Evolutionary conservation across 2,113 vertebrate species (phyloP).

Genomic region (Scopus umbretta): DNA sequence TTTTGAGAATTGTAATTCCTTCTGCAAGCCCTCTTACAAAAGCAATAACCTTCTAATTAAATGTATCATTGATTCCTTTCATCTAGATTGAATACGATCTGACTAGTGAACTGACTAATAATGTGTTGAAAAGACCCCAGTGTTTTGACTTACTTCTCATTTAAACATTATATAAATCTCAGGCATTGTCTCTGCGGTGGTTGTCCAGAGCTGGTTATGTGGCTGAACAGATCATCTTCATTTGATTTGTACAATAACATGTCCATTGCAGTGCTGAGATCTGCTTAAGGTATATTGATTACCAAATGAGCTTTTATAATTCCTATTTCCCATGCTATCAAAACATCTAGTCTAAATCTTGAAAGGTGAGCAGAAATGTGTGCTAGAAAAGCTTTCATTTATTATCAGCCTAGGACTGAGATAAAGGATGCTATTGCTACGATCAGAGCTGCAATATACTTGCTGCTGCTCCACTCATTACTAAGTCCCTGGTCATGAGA

Average conservation of each 20-base stretch:
- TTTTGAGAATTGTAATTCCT: conserved; percentile 21
- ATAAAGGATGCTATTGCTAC: not conserved
- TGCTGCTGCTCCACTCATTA: not conserved
- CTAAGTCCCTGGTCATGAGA: not conserved
- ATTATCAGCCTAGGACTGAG: not conserved
- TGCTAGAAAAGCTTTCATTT: not conserved
- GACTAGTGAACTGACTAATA: not conserved
- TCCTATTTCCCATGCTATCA: not conserved
- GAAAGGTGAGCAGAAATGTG: not conserved
- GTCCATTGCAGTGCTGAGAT: conserved; percentile 35
- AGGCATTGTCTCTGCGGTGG: not conserved
- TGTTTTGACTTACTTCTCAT: conserved; percentile 6
- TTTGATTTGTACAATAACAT: conserved; percentile 47
- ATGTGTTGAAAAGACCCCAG: not conserved
- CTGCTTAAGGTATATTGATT: conserved; percentile 16
- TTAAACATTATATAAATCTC: not conserved
- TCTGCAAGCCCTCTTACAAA: conserved; percentile 31
- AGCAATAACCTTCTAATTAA: conserved; percentile 52
- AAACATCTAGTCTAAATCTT: conserved; percentile 23
- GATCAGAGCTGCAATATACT: not conserved
- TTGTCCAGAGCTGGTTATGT: not conserved
- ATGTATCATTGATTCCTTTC: conserved; percentile 36
- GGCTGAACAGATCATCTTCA: conserved; percentile 12
- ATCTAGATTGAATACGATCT: not conserved
- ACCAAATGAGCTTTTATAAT: conserved; percentile 19